Conservation (phyloP, 1,140 invertebrate genomes). For the Brachionus rotundiformis region DNA sequence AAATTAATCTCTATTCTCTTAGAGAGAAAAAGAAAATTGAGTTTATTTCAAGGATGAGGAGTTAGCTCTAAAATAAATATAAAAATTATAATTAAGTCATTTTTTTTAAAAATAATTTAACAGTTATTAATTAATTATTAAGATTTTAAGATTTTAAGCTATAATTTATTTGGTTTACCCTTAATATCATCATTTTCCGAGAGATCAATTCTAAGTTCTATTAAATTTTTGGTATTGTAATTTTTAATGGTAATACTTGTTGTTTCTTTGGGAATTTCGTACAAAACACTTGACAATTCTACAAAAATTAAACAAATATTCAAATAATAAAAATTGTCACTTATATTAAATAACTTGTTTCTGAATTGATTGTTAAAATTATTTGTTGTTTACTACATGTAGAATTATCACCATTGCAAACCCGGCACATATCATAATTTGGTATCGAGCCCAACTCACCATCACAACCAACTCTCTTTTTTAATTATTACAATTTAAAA, state of each 20-base stretch:
- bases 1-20: no score
- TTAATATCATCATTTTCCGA: background rate
- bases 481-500: no score
- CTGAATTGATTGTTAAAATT: background rate
- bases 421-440: slow-evolving; percentile 78
- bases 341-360: background rate
- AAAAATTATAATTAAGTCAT: no score
- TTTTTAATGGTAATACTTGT: background rate
- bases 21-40: no score
- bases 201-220: background rate
- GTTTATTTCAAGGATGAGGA: no score
- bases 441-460: slow-evolving; percentile 76
- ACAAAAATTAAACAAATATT: background rate
- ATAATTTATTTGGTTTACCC: background rate
- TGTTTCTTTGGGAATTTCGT: background rate
- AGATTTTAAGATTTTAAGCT: no score
- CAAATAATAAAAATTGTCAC: no score
- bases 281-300: background rate
- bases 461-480: slow-evolving; percentile 78
- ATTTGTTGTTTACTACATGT: slow-evolving; percentile 69
- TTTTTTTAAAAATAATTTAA: no score
- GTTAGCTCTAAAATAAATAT: no score
- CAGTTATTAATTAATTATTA: no score
- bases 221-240: background rate
- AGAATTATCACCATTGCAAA: slow-evolving; percentile 82